phyloP scores from a whole-genome alignment of 2,797 vertebrate genomes.

The Pseudotriccus pelzelni region DNA sequence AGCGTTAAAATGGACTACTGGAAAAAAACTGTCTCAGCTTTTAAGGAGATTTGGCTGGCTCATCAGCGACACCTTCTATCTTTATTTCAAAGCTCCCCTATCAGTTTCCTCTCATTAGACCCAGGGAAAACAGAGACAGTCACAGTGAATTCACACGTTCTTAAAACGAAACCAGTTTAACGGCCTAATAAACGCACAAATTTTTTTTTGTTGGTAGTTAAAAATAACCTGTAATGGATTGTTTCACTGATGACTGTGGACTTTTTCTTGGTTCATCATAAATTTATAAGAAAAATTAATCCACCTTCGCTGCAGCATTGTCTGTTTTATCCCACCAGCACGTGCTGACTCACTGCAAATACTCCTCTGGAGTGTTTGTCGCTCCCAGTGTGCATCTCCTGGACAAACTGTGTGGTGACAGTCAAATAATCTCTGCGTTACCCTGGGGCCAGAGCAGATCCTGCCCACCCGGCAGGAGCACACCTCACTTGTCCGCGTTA shows the following conservation, averaged over 20 bases:
- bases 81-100: neutral
- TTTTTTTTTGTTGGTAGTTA: neutral
- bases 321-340: neutral
- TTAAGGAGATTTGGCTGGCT: neutral
- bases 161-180: neutral
- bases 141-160: fast-evolving
- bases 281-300: neutral
- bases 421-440: neutral
- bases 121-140: neutral
- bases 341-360: neutral
- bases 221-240: neutral
- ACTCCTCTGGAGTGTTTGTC: neutral
- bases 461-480: fast-evolving
- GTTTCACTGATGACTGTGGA: neutral
- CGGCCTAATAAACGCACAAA: neutral
- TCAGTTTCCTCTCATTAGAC: neutral
- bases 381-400: neutral
- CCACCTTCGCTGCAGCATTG: too few relatives aligned
- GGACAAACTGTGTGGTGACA: neutral
- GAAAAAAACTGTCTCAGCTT: neutral
- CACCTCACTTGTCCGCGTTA: fast-evolving
- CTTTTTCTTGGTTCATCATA: neutral
- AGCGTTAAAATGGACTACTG: neutral
- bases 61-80: neutral
- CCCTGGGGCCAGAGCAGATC: neutral